phyloP scores from a whole-genome alignment of 2,888 invertebrate genomes.

The Gastrophysa polygoni region DNA sequence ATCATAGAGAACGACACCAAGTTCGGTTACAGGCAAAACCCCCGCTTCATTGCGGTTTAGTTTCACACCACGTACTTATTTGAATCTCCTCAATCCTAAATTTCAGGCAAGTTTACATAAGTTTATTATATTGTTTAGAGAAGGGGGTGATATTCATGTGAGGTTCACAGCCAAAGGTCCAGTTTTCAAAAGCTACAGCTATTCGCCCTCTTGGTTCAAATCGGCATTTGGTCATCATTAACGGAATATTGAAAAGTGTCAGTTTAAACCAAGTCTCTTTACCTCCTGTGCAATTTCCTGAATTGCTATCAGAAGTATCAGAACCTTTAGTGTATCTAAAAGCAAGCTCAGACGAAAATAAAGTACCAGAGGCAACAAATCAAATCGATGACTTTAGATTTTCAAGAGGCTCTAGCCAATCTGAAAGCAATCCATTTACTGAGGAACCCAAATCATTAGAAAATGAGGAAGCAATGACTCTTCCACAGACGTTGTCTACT shows the following conservation, averaged over 20 bases:
- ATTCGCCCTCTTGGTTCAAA: conserved; percentile 1
- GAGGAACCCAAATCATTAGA: too few relatives aligned
- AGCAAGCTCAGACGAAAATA: too few relatives aligned
- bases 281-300: background rate
- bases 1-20: conserved; percentile 10
- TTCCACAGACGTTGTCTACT: too few relatives aligned
- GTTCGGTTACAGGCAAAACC: conserved; percentile 2
- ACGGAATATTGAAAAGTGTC: conserved; percentile 4
- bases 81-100: conserved; percentile 3
- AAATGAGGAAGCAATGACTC: too few relatives aligned
- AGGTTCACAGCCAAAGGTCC: background rate
- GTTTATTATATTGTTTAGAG: background rate
- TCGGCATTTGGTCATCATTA: conserved; percentile 1
- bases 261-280: conserved; percentile 14
- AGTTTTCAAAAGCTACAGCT: background rate
- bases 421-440: too few relatives aligned
- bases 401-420: too few relatives aligned
- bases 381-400: too few relatives aligned
- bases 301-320: too few relatives aligned
- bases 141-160: conserved; percentile 3
- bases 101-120: background rate
- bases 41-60: conserved; percentile 14
- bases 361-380: too few relatives aligned
- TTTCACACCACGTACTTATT: conserved; percentile 8
- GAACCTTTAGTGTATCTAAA: too few relatives aligned